phyloP scores from a whole-genome alignment of 1,140 invertebrate genomes.

The Trichoplusia ni region DNA sequence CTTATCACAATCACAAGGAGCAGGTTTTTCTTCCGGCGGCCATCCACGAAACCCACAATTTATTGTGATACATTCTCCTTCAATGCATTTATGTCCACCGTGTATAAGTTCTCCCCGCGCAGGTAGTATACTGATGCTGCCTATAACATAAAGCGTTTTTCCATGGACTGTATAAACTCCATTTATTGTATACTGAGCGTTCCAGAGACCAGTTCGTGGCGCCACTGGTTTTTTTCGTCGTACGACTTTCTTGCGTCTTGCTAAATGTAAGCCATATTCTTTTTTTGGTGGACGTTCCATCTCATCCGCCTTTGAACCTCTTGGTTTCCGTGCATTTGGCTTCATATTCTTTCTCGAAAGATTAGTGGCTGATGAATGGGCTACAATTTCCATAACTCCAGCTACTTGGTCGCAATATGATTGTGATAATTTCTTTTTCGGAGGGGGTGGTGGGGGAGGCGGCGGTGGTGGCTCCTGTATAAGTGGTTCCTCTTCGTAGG shows the following conservation, averaged over 20 bases:
- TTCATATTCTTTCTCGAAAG: conserved; percentile 51
- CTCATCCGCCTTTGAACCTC: conserved; percentile 51
- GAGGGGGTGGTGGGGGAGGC: conserved; percentile 60
- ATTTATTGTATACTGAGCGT: conserved; percentile 62
- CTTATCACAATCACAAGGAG: conserved; percentile 65
- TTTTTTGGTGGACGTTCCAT: conserved; percentile 51
- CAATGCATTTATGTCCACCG: conserved; percentile 54
- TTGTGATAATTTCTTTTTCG: conserved; percentile 57
- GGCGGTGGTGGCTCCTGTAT: conserved; percentile 53
- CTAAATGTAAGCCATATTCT: conserved; percentile 51
- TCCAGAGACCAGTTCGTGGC: conserved; percentile 59
- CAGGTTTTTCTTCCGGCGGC: conserved; percentile 54
- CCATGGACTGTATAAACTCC: conserved; percentile 57
- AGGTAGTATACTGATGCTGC: conserved; percentile 57
- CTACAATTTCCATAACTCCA: conserved; percentile 54
- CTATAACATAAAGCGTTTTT: conserved; percentile 55
- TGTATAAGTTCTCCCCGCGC: conserved; percentile 62
- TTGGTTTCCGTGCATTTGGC: conserved; percentile 39
- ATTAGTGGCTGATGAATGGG: conserved; percentile 49
- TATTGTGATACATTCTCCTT: conserved; percentile 58
- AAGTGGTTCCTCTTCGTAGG: conserved; percentile 62
- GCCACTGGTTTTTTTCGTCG: conserved; percentile 52
- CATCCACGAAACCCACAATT: conserved; percentile 58
- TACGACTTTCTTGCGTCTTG: conserved; percentile 41
- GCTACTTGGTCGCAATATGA: conserved; percentile 63